Percentiles rank a stretch among this genome's conserved stretches.
Conservation (phyloP, 1,140 invertebrate species). For the Hycleus phaleratus region DNA sequence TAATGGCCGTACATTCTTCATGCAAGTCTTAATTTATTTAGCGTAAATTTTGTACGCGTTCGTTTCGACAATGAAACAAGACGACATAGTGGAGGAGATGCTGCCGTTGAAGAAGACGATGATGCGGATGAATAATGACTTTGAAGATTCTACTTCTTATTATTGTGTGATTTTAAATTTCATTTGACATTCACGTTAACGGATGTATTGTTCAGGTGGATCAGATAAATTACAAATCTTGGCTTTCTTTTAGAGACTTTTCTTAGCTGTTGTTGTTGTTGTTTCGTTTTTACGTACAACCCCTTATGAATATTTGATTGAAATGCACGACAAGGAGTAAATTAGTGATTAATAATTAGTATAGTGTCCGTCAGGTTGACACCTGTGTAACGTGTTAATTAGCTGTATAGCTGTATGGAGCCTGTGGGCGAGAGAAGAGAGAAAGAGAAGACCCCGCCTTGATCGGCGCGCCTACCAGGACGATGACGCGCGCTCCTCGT, state of each 20-base stretch:
- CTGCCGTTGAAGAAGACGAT: background rate
- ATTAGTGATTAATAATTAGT: slow-evolving; percentile 20
- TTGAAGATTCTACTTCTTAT: slow-evolving; percentile 18
- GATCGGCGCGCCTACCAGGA: slow-evolving; percentile 9
- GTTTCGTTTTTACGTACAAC: background rate
- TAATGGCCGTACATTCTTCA: slow-evolving; percentile 39
- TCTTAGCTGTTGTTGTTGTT: no score
- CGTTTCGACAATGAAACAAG: slow-evolving; percentile 17
- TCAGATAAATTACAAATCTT: background rate
- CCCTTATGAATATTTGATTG: slow-evolving; percentile 11
- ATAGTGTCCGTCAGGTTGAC: slow-evolving; percentile 20
- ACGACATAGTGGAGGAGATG: no score
- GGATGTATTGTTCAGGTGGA: background rate
- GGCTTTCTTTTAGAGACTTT: no score
- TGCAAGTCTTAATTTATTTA: slow-evolving; percentile 39
- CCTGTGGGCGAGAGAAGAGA: background rate
- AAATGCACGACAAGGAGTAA: slow-evolving; percentile 10
- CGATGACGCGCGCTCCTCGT: slow-evolving; percentile 14
- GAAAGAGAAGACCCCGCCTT: slow-evolving; percentile 6
- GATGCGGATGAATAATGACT: slow-evolving; percentile 26
- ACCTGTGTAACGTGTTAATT: slow-evolving; percentile 23
- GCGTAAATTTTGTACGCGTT: slow-evolving; percentile 36
- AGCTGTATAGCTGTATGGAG: slow-evolving; percentile 1
- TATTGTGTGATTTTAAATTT: slow-evolving; percentile 29
- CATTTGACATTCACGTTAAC: slow-evolving; percentile 2